Percentiles rank a stretch among this genome's conserved stretches.
Conservation (phyloP, 2,113 vertebrate genomes). For the Corvus cornix region DNA sequence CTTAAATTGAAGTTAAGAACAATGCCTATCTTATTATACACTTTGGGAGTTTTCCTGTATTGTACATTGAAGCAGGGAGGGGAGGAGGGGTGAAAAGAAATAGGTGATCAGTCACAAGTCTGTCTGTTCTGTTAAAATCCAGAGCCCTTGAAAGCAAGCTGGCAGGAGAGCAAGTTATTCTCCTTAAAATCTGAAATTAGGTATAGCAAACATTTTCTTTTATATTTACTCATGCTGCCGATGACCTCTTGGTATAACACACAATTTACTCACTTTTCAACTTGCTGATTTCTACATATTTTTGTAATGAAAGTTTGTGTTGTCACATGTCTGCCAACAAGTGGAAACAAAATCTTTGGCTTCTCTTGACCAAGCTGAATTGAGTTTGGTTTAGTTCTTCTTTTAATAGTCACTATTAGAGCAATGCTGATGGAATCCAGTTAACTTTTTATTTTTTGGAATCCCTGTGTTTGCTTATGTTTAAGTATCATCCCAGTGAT, state of each 20-base stretch:
- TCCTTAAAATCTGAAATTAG: background rate
- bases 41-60: background rate
- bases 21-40: background rate
- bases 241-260: background rate
- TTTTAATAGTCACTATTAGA: background rate
- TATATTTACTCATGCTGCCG: background rate
- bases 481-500: background rate
- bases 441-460: background rate
- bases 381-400: background rate
- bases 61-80: background rate
- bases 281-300: background rate
- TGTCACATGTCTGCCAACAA: background rate
- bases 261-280: background rate
- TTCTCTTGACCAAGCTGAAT: background rate
- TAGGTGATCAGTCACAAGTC: background rate
- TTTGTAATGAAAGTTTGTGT: background rate
- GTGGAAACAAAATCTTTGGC: background rate
- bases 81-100: background rate
- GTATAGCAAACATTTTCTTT: background rate
- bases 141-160: background rate
- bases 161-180: background rate
- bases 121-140: background rate
- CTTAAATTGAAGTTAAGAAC: background rate
- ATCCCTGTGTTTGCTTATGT: background rate
- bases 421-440: background rate